Evolutionary conservation across 2,888 invertebrate genomes (phyloP).

Genomic region (Ptychoptera contaminata): DNA sequence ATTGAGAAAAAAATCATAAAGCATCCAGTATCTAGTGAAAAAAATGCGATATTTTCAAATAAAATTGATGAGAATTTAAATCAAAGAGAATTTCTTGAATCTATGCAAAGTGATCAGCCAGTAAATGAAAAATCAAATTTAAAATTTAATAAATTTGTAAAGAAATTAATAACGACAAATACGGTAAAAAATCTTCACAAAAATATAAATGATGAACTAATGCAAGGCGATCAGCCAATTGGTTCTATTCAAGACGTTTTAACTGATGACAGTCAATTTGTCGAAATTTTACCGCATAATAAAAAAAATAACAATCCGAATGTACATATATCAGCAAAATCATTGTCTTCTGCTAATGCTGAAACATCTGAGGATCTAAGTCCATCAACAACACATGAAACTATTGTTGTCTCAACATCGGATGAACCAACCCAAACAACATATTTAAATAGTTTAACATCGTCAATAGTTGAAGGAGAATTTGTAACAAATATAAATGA

Average conservation of each 20-base stretch:
- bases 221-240: constrained; percentile 24
- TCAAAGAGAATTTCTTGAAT: neutral
- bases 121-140: too few relatives aligned
- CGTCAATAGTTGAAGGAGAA: neutral
- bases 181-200: too few relatives aligned
- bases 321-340: constrained; percentile 11
- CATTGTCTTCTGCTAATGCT: neutral
- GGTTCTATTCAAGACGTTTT: neutral
- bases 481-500: neutral
- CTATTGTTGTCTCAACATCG: neutral
- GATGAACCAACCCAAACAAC: neutral
- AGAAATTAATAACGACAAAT: too few relatives aligned
- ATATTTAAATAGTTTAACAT: neutral
- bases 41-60: neutral
- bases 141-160: too few relatives aligned
- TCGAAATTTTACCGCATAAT: constrained; percentile 25
- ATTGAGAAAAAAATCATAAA: neutral
- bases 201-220: constrained; percentile 20
- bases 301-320: constrained; percentile 25
- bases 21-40: constrained; percentile 1
- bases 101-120: too few relatives aligned
- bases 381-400: neutral
- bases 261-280: neutral
- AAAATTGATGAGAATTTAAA: constrained; percentile 1
- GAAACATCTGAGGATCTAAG: too few relatives aligned